phyloP scores from a whole-genome alignment of 1,140 invertebrate species.

The Zaprionus gabonicus region DNA sequence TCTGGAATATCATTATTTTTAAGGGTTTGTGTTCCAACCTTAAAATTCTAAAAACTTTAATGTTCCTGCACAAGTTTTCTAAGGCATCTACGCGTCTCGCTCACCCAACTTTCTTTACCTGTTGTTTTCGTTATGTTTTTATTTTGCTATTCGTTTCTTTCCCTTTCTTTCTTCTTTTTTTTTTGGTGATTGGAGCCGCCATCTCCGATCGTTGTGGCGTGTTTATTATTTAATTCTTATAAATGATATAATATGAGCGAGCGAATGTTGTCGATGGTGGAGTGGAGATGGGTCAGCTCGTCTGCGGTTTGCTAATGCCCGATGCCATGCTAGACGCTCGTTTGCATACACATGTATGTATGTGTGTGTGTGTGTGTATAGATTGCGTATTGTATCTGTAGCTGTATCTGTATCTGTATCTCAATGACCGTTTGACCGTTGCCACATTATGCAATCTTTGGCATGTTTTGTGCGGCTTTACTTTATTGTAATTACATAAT shows the following conservation, averaged over 20 bases:
- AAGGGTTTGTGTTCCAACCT: no score
- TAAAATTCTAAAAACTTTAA: no score
- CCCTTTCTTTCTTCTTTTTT: background rate
- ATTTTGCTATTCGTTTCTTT: slow-evolving; percentile 6
- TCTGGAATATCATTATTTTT: no score
- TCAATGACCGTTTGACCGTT: slow-evolving; percentile 56
- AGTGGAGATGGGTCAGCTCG: slow-evolving; percentile 2
- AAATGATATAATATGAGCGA: slow-evolving; percentile 21
- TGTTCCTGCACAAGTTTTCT: no score
- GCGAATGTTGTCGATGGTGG: slow-evolving; percentile 13
- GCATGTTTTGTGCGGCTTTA: slow-evolving; percentile 44
- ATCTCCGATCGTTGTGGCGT: slow-evolving; percentile 13
- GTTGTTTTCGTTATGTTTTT: slow-evolving; percentile 25
- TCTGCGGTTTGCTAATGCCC: slow-evolving; percentile 39
- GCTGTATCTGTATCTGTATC: slow-evolving; percentile 32
- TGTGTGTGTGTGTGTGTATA: background rate
- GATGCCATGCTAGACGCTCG: slow-evolving; percentile 72
- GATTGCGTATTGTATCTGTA: slow-evolving; percentile 28
- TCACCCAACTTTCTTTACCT: slow-evolving; percentile 12
- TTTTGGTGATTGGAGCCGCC: slow-evolving; percentile 28
- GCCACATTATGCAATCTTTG: slow-evolving; percentile 56
- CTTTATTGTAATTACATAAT: slow-evolving; percentile 67
- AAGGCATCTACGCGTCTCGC: background rate
- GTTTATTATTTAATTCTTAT: slow-evolving; percentile 50
- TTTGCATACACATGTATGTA: slow-evolving; percentile 36